These are phyloP conservation scores for Theristus sp. DNA, from an alignment of 2,888 invertebrate species.

Conservation along the genomic window DNA sequence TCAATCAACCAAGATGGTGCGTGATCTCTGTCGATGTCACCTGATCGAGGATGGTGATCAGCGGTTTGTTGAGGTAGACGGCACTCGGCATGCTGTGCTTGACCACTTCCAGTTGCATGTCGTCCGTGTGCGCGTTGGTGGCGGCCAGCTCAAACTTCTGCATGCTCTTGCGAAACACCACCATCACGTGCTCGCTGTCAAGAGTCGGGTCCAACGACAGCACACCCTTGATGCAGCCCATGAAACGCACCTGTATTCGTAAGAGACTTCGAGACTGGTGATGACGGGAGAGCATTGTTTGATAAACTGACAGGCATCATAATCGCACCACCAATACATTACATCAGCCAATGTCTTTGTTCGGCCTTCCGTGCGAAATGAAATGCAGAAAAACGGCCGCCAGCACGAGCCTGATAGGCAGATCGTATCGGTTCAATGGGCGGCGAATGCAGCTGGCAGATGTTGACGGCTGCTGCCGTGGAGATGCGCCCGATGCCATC, in stretches of 20 bases:
- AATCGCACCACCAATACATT: no score
- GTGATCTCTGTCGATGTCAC: no score
- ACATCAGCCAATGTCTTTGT: no score
- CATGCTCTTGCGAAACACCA: conserved; percentile 9
- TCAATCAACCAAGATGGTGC: no score
- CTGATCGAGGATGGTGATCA: conserved; percentile 25
- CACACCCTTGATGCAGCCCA: conserved; percentile 25
- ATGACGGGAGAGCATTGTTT: background rate
- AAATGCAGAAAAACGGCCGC: no score
- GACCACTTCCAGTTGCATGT: conserved; percentile 11
- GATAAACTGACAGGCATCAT: background rate
- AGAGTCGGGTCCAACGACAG: conserved; percentile 17
- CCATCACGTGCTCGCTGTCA: conserved; percentile 6
- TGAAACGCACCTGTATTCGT: conserved; percentile 17
- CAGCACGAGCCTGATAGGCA: background rate
- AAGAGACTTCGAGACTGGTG: background rate
- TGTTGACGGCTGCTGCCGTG: background rate
- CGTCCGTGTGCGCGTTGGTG: background rate
- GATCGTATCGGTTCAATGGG: background rate
- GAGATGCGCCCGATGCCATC: conserved; percentile 7
- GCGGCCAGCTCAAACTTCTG: conserved; percentile 9
- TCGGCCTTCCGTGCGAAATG: no score
- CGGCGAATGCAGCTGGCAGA: background rate
- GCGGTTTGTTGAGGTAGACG: conserved; percentile 26
- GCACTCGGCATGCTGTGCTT: conserved; percentile 20